Evolutionary conservation across 2,888 invertebrate genomes (phyloP).

Genomic region (Oligia fasciuncula): DNA sequence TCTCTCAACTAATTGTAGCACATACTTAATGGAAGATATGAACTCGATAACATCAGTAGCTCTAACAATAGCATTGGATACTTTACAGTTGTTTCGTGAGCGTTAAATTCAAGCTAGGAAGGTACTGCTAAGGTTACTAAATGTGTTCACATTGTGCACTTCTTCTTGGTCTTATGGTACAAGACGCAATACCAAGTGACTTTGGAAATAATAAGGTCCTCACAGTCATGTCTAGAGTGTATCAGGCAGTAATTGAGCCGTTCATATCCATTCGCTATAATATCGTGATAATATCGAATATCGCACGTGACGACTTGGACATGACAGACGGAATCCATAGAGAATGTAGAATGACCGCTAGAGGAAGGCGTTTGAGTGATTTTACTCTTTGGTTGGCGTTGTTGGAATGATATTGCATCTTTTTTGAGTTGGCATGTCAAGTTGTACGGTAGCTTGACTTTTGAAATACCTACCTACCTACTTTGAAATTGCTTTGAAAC

Average conservation of each 20-base stretch:
- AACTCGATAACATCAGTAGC: background rate
- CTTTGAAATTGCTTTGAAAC: background rate
- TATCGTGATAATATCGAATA: slow-evolving; percentile 6
- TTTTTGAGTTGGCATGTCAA: slow-evolving; percentile 11
- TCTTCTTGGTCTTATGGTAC: background rate
- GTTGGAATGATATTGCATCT: slow-evolving; percentile 21
- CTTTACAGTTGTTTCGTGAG: background rate
- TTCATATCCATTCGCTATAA: slow-evolving; percentile 1
- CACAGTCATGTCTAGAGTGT: background rate
- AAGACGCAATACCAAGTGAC: slow-evolving; percentile 12
- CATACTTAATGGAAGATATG: background rate
- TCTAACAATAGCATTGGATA: background rate
- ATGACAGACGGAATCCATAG: slow-evolving; percentile 29
- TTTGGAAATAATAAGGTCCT: background rate
- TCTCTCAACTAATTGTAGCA: background rate
- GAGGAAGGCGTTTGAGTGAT: background rate
- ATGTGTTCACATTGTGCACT: background rate
- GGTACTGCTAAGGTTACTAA: background rate
- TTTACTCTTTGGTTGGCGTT: slow-evolving; percentile 5
- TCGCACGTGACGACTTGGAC: slow-evolving; percentile 12
- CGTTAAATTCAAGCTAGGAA: background rate
- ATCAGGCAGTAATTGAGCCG: slow-evolving; percentile 1
- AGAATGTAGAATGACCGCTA: slow-evolving; percentile 19
- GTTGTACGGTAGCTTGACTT: background rate
- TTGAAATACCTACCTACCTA: background rate